phyloP scores from a whole-genome alignment of 2,888 invertebrate species.

The Oscheius sp. region DNA sequence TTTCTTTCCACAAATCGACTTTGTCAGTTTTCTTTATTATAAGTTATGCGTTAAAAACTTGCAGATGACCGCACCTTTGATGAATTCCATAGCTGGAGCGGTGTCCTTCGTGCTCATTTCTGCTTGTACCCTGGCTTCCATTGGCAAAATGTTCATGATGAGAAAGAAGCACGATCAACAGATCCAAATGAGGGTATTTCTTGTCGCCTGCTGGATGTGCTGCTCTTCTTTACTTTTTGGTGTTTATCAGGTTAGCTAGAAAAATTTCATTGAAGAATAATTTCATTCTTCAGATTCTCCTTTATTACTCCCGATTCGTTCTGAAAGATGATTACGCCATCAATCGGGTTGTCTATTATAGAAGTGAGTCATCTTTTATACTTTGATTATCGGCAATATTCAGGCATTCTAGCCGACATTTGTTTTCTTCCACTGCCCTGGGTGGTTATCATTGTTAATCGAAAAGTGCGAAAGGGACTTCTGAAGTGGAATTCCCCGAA shows the following conservation, averaged over 20 bases:
- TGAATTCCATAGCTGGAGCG: conserved; percentile 19
- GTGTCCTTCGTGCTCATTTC: conserved; percentile 9
- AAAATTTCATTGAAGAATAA: neutral
- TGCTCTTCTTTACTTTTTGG: conserved; percentile 15
- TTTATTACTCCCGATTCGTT: conserved; percentile 6
- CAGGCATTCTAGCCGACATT: conserved; percentile 10
- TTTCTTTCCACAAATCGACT: conserved; percentile 15
- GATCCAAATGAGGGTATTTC: conserved; percentile 23
- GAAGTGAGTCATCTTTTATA: neutral
- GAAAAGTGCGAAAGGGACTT: neutral
- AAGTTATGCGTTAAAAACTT: too few relatives aligned
- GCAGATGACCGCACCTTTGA: conserved; percentile 17
- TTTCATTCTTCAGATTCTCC: neutral
- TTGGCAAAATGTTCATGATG: conserved; percentile 2
- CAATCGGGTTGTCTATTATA: conserved; percentile 2
- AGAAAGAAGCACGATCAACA: neutral
- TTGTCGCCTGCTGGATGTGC: conserved; percentile 20
- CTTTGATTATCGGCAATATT: neutral
- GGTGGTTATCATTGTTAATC: conserved; percentile 14
- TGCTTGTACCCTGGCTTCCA: neutral
- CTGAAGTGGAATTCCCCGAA: neutral
- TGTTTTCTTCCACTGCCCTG: conserved; percentile 23
- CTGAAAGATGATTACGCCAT: conserved; percentile 13
- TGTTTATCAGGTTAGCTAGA: conserved; percentile 4
- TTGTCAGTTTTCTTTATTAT: neutral